Conservation (phyloP, 2,888 invertebrate genomes). For the Volucella inflata region DNA sequence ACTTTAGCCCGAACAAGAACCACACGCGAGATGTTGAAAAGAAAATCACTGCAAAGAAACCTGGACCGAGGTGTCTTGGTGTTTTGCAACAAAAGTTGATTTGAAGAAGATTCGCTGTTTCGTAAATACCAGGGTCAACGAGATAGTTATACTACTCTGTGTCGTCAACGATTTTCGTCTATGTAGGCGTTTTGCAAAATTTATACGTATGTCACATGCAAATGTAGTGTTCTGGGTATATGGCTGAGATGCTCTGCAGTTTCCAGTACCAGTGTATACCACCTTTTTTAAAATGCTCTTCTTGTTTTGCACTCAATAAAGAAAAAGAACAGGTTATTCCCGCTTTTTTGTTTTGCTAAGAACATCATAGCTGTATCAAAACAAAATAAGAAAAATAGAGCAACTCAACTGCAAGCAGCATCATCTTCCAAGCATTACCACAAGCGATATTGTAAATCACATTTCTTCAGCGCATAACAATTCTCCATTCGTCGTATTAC, state of each 20-base stretch:
- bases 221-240: background rate
- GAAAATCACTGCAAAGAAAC: constrained; percentile 13
- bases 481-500: constrained; percentile 11
- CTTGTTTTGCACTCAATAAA: constrained; percentile 8
- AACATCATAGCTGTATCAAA: constrained; percentile 53
- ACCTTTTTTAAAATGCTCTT: background rate
- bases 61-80: constrained; percentile 8
- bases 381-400: constrained; percentile 60
- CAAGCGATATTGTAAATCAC: constrained; percentile 38
- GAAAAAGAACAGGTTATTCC: constrained; percentile 26
- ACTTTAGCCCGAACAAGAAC: constrained; percentile 49
- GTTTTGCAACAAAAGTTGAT: constrained; percentile 21
- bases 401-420: constrained; percentile 38
- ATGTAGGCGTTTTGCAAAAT: constrained; percentile 48
- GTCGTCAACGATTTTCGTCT: background rate
- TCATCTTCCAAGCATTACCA: constrained; percentile 45
- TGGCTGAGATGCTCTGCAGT: too few relatives aligned
- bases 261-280: too few relatives aligned
- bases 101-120: constrained; percentile 48
- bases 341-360: constrained; percentile 33
- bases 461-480: constrained; percentile 38
- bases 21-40: constrained; percentile 26
- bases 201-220: background rate
- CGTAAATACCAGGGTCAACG: constrained; percentile 64
- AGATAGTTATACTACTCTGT: constrained; percentile 37